Evolutionary conservation across 2,888 invertebrate species (phyloP).

Genomic region (Acleris cristana): DNA sequence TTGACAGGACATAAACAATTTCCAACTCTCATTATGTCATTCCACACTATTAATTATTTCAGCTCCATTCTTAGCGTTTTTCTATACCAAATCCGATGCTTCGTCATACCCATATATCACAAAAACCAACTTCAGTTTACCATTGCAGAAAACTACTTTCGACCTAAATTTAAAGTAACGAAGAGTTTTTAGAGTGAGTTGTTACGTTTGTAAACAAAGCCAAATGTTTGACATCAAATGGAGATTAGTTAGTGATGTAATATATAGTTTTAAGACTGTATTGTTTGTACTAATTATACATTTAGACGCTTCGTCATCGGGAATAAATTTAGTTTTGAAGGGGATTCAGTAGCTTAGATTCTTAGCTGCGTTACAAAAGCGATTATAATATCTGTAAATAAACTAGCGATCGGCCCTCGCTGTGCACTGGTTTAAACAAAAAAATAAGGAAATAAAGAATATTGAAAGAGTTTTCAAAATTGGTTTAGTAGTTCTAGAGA

Average conservation of each 20-base stretch:
- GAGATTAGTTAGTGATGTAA: constrained; percentile 27
- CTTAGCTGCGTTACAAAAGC: too few relatives aligned
- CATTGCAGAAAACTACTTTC: background rate
- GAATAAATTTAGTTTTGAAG: constrained; percentile 17
- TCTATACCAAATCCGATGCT: constrained; percentile 29
- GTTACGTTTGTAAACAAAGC: constrained; percentile 10
- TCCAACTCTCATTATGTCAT: constrained; percentile 35
- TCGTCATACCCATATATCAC: constrained; percentile 35
- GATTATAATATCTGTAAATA: too few relatives aligned
- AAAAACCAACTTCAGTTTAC: background rate
- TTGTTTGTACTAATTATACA: constrained; percentile 33
- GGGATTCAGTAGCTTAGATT: background rate
- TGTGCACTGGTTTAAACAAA: too few relatives aligned
- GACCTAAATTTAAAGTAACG: background rate
- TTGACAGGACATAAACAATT: constrained; percentile 35
- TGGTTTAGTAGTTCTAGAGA: too few relatives aligned
- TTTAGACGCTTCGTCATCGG: constrained; percentile 24
- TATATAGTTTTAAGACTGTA: constrained; percentile 31
- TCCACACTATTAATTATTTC: constrained; percentile 36
- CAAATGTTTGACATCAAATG: constrained; percentile 36
- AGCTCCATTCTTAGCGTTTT: constrained; percentile 21
- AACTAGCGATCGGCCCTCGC: too few relatives aligned
- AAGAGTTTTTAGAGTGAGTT: background rate
- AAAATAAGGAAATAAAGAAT: too few relatives aligned
- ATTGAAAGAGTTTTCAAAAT: too few relatives aligned